A percentile compares a stretch with the other conserved stretches of the same genome.
Evolutionary conservation across 2,888 invertebrate genomes (phyloP).

Genomic region (Liodrosophila aerea): DNA sequence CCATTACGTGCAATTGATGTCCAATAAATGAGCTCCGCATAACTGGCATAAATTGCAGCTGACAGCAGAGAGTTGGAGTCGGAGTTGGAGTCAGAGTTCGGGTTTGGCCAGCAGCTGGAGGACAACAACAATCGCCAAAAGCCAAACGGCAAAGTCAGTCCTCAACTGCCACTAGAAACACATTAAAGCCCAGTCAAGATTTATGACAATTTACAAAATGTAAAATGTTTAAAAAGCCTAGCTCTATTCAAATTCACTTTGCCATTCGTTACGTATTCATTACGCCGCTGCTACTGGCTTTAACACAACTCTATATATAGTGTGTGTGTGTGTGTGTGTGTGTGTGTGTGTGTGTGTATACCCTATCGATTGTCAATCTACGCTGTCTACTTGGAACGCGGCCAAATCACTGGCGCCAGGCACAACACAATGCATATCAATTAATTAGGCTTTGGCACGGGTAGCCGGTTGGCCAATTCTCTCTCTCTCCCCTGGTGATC

Average conservation of each 20-base stretch:
- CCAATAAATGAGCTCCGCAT: slow-evolving; percentile 65
- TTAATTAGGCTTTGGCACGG: slow-evolving; percentile 69
- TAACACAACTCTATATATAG: slow-evolving; percentile 39
- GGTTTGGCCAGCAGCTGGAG: slow-evolving; percentile 46
- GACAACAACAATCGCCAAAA: slow-evolving; percentile 74
- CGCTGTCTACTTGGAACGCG: slow-evolving; percentile 69
- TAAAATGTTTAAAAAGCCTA: slow-evolving; percentile 19
- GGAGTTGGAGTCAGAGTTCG: neutral
- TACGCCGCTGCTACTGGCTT: slow-evolving; percentile 30
- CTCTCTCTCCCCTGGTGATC: too few relatives aligned
- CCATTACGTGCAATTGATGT: slow-evolving; percentile 75
- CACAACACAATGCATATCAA: slow-evolving; percentile 68
- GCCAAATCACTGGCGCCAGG: slow-evolving; percentile 58
- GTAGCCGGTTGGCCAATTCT: slow-evolving; percentile 8
- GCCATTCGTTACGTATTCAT: neutral
- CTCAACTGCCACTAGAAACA: slow-evolving; percentile 13
- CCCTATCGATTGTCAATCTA: slow-evolving; percentile 41
- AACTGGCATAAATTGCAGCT: slow-evolving; percentile 63
- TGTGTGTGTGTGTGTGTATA: too few relatives aligned
- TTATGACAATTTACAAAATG: slow-evolving; percentile 60
- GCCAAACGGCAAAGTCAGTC: slow-evolving; percentile 27
- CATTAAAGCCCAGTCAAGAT: slow-evolving; percentile 57
- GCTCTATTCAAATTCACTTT: neutral
- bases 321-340: too few relatives aligned
- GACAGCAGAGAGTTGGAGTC: slow-evolving; percentile 15